Base-by-base conservation (phyloP, 2,888 invertebrate species). In the Nomada lathburiana region DNA sequence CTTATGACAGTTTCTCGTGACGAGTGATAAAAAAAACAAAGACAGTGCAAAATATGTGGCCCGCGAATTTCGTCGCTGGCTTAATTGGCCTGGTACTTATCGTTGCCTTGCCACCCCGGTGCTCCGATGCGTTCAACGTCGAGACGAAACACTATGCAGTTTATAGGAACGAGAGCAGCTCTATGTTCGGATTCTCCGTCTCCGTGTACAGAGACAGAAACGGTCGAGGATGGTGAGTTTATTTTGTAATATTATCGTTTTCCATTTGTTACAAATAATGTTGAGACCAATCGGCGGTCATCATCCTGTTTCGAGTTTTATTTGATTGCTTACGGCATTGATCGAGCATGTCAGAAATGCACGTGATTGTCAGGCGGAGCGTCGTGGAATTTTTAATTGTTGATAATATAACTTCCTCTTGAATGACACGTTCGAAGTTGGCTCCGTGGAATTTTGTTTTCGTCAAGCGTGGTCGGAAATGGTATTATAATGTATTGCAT, bases 171-270 rank as follows among this genome's bases (percentile, higher is more conserved):
- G 91, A 92, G 53, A 83, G 76, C 16, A 70, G 44, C 0, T 93
- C 92, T 63, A 94, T 93, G 94, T 93, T 94, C 72, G 94, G 94
- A 59, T 94, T 92, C 77, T 90, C 94, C 1, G 93, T 93, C 29
- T 91, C 93, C 16, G 90, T 90, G 73, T 92, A 93, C 86, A 90
- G 92, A 36, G 93, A 93, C 82, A 82, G 64, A 47, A 76, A 75
- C 44, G 83, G 88, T 60, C 91, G 91, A 20, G 93, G 93, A 80
- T 93, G 93, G 93, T 91, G 75, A 91, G 88, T 76, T 55, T 63
- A 29, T 18, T 11, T 71, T 53, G 20, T 29, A 50, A 50, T 18
- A 50, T 13, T 50, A 18, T 50, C 50, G 18, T 18, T 50, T 50
- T 1, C 18, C 18, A 50, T 50, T 50, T 36, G 7, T 36, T 36